Evolutionary conservation across 1,140 invertebrate genomes (phyloP).

Genomic region (Conus ventricosus): DNA sequence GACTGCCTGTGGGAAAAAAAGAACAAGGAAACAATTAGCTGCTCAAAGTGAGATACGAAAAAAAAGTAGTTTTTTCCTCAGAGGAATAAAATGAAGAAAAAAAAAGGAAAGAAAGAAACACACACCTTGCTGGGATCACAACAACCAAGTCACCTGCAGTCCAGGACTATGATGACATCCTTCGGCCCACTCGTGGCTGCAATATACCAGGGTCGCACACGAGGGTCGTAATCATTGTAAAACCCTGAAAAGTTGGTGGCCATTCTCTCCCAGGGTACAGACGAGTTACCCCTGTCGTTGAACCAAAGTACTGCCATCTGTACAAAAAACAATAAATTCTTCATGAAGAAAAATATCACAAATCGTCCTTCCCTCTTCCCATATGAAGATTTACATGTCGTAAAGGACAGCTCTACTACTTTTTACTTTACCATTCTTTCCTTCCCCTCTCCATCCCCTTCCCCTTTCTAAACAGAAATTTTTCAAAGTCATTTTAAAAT

Average conservation of each 20-base stretch:
- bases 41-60: too few species aligned
- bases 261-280: slow-evolving; percentile 75
- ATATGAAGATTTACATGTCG: too few species aligned
- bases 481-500: too few species aligned
- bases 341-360: background rate
- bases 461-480: too few species aligned
- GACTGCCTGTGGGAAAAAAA: too few species aligned
- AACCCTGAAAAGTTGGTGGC: slow-evolving; percentile 76
- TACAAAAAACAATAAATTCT: slow-evolving; percentile 29
- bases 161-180: slow-evolving; percentile 75
- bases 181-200: slow-evolving; percentile 76
- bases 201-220: slow-evolving; percentile 76
- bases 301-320: slow-evolving; percentile 77
- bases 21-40: too few species aligned
- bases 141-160: slow-evolving; percentile 72
- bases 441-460: too few species aligned
- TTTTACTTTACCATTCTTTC: too few species aligned
- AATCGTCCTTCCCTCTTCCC: too few species aligned
- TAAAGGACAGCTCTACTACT: too few species aligned
- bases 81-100: background rate
- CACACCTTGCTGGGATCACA: background rate
- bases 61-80: too few species aligned
- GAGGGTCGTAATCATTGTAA: slow-evolving; percentile 76
- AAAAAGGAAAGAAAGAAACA: background rate
- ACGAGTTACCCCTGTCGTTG: slow-evolving; percentile 72